Conservation (phyloP, 2,113 vertebrate species). For the Melospiza georgiana region DNA sequence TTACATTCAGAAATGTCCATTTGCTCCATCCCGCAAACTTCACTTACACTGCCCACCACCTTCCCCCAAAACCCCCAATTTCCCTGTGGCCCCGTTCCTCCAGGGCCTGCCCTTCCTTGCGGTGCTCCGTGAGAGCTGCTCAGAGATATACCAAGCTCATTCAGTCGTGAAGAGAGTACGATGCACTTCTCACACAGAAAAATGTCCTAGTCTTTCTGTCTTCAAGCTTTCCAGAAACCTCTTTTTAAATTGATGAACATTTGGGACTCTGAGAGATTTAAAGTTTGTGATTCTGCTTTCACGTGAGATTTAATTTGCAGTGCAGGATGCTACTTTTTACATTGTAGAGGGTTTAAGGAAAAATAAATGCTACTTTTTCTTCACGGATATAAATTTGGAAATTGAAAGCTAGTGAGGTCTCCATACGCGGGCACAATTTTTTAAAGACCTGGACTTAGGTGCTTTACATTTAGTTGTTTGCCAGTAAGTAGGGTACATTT, state of each 20-base stretch:
- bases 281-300: background rate
- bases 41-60: fast-evolving
- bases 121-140: background rate
- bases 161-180: background rate
- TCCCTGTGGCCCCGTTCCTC: too few species aligned
- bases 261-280: background rate
- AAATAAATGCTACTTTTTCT: background rate
- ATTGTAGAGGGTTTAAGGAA: background rate
- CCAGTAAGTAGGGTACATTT: background rate
- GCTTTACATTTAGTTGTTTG: background rate
- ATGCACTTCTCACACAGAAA: background rate
- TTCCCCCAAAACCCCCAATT: too few species aligned
- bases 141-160: background rate
- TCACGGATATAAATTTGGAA: background rate
- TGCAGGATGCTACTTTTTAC: background rate
- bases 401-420: background rate
- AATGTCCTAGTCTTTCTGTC: background rate
- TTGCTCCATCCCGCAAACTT: background rate
- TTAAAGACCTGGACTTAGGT: background rate
- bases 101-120: too few species aligned
- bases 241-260: background rate
- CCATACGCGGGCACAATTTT: background rate
- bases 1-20: background rate
- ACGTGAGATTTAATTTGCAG: background rate
- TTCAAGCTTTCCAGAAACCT: background rate